These are phyloP conservation scores for Drosophila lini DNA, from an alignment of 1,140 invertebrate genomes.

Conservation along the genomic window DNA sequence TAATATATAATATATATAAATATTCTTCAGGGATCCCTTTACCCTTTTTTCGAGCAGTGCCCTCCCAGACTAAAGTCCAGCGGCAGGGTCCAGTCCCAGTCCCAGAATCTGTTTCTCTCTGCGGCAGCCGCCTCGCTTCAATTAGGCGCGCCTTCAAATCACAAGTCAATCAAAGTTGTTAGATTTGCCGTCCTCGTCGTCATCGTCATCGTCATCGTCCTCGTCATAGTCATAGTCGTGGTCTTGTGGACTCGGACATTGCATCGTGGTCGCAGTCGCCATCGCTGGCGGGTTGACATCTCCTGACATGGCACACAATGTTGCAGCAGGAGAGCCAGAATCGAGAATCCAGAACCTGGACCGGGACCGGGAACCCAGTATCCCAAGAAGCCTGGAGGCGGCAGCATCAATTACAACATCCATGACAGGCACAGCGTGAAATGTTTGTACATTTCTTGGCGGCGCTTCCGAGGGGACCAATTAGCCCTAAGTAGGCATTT, in stretches of 20 bases:
- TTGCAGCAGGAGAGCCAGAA: conserved; percentile 25
- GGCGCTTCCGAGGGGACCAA: conserved; percentile 80
- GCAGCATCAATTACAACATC: conserved; percentile 82
- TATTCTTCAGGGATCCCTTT: neutral
- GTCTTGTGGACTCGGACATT: conserved; percentile 24
- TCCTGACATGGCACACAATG: conserved; percentile 72
- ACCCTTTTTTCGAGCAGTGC: conserved; percentile 35
- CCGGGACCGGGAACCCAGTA: conserved; percentile 1
- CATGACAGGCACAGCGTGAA: conserved; percentile 80
- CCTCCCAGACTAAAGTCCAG: conserved; percentile 20
- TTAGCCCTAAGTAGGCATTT: conserved; percentile 80
- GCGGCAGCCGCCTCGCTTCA: conserved; percentile 64
- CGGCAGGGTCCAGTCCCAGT: conserved; percentile 22
- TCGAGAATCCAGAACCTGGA: conserved; percentile 3
- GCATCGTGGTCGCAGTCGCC: conserved; percentile 37
- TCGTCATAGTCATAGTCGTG: conserved; percentile 11
- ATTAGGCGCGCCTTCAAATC: conserved; percentile 81
- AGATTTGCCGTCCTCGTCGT: conserved; percentile 68
- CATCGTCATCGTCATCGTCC: conserved; percentile 28
- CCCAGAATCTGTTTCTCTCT: conserved; percentile 41
- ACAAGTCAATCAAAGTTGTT: conserved; percentile 81
- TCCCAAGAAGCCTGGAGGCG: conserved; percentile 44
- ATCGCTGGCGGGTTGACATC: conserved; percentile 62
- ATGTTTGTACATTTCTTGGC: conserved; percentile 80
- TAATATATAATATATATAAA: no score